These are phyloP conservation scores for Hyperoplus immaculatus DNA, from an alignment of 2,797 vertebrate genomes.

Conservation along the genomic window DNA sequence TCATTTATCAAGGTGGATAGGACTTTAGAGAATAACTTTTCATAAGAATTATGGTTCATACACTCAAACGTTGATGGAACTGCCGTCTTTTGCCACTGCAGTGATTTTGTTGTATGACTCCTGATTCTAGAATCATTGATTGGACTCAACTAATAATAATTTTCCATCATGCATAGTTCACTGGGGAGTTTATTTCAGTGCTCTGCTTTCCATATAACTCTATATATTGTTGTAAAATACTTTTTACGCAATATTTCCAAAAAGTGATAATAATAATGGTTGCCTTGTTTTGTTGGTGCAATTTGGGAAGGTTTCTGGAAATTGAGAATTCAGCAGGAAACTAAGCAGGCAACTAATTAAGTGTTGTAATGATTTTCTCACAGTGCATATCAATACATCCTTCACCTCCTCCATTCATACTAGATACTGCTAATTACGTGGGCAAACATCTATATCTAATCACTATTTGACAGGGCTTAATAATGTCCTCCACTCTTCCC, in stretches of 20 bases:
- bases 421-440: no score
- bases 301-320: background rate
- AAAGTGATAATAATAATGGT: no score
- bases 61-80: background rate
- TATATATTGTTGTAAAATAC: background rate
- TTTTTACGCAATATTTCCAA: background rate
- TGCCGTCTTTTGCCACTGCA: background rate
- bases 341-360: no score
- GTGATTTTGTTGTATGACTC: conserved; percentile 26
- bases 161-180: conserved; percentile 13
- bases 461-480: background rate
- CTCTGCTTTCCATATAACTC: background rate
- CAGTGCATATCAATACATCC: background rate
- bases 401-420: background rate
- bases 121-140: conserved; percentile 50
- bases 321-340: background rate
- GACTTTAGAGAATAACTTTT: background rate
- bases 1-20: conserved; percentile 27
- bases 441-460: background rate
- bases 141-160: conserved; percentile 43
- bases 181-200: background rate
- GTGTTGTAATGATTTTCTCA: no score
- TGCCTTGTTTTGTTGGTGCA: background rate
- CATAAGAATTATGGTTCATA: background rate
- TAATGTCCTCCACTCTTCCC: background rate